A percentile compares a stretch with the other conserved stretches of the same genome.
Conservation (phyloP, 2,113 vertebrate genomes). For the Colius striatus region DNA sequence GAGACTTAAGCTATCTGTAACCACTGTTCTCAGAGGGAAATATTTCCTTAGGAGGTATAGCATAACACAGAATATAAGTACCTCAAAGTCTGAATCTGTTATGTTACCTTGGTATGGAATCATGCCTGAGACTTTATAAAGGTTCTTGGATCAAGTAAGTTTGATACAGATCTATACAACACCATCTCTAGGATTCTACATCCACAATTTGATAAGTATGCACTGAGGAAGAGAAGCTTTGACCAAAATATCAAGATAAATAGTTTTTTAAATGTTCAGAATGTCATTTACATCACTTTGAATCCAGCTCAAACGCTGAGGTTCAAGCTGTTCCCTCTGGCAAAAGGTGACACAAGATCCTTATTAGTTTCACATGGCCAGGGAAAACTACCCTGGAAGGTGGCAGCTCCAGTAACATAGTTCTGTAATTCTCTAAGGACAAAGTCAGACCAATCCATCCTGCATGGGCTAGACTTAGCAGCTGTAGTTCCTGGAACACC, state of each 20-base stretch:
- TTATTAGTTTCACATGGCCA: not conserved
- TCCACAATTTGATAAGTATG: not conserved
- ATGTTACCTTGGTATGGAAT: not conserved
- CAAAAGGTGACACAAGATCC: not conserved
- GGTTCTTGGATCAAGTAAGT: not conserved
- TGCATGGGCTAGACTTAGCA: not conserved
- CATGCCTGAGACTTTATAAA: not conserved
- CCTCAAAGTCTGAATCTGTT: not conserved
- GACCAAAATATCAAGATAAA: not conserved
- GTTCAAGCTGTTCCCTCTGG: not conserved
- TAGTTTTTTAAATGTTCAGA: not conserved
- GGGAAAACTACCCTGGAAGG: not conserved
- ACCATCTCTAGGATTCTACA: not conserved
- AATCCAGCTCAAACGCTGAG: not conserved
- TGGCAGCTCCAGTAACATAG: not conserved
- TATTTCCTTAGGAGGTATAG: not conserved
- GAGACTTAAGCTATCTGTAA: not conserved
- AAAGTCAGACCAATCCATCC: not conserved
- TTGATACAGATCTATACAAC: not conserved
- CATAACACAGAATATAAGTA: not conserved
- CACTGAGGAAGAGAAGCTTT: not conserved
- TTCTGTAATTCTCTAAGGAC: not conserved
- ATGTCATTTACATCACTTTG: not conserved
- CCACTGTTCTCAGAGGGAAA: not conserved
- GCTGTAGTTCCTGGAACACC: not conserved